These are phyloP conservation scores for Clunio marinus DNA, from an alignment of 2,888 invertebrate species.

Conservation along the genomic window DNA sequence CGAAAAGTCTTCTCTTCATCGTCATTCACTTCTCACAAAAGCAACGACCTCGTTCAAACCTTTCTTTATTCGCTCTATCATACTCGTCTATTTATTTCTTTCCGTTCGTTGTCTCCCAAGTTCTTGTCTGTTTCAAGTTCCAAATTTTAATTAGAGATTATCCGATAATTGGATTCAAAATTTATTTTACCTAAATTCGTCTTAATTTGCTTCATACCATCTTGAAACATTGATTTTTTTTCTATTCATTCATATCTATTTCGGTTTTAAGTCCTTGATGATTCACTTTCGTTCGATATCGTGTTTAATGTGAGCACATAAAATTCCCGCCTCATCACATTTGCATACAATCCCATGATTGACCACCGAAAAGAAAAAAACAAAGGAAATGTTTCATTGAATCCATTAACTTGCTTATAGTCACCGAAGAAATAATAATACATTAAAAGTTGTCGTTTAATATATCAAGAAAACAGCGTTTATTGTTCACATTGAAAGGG, in stretches of 20 bases:
- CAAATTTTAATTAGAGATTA: slow-evolving; percentile 35
- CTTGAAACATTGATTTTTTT: slow-evolving; percentile 13
- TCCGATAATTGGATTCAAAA: slow-evolving; percentile 38
- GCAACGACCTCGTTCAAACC: not conserved
- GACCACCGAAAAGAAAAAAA: not conserved
- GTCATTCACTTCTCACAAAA: no score
- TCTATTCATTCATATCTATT: not conserved
- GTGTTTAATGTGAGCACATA: no score
- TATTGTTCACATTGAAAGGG: not conserved
- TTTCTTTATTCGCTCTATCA: not conserved
- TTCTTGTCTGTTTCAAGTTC: not conserved
- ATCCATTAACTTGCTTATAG: not conserved
- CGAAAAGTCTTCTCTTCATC: slow-evolving; percentile 4
- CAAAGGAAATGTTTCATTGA: not conserved
- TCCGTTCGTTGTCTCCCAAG: no score
- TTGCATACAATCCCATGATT: slow-evolving; percentile 15
- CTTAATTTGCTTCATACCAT: not conserved
- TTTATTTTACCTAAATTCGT: not conserved
- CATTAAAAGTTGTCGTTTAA: not conserved
- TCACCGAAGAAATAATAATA: not conserved
- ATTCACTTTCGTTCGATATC: no score
- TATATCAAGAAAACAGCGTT: not conserved
- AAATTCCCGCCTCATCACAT: not conserved
- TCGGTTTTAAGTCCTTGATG: not conserved
- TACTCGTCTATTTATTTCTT: no score